These are phyloP conservation scores for Lycopodina hypogea DNA, from an alignment of 37 sponge, comb jelly and placozoan species.

Conservation along the genomic window DNA sequence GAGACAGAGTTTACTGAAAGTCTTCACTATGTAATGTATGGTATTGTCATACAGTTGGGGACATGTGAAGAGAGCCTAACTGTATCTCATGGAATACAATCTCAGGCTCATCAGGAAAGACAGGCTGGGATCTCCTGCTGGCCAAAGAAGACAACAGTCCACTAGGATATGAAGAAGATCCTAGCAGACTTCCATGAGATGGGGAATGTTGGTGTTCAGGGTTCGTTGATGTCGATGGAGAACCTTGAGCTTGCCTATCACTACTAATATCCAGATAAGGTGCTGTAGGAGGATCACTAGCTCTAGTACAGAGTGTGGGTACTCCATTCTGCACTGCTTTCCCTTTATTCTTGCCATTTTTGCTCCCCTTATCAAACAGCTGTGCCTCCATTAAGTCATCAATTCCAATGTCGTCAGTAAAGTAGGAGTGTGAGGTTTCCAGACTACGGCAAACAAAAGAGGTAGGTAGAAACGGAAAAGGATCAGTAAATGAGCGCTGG, in stretches of 20 bases:
- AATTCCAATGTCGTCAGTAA: neutral
- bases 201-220: neutral
- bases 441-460: neutral
- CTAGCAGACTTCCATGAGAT: neutral
- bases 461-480: neutral
- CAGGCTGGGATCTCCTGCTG: conserved; percentile 32
- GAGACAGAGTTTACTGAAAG: no score
- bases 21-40: no score
- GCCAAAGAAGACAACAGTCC: conserved; percentile 33
- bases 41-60: neutral
- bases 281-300: neutral
- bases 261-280: neutral
- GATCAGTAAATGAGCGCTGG: conserved; percentile 1
- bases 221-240: neutral
- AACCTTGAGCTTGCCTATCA: neutral
- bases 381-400: neutral
- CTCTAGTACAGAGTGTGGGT: neutral
- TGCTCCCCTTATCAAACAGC: neutral
- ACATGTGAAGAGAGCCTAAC: conserved; percentile 2
- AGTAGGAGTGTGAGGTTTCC: neutral
- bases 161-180: neutral
- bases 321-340: neutral
- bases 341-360: neutral
- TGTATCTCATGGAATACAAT: conserved; percentile 46
- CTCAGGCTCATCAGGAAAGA: conserved; percentile 50